phyloP scores from a whole-genome alignment of 2,113 vertebrate genomes.

The Nycticorax nycticorax region DNA sequence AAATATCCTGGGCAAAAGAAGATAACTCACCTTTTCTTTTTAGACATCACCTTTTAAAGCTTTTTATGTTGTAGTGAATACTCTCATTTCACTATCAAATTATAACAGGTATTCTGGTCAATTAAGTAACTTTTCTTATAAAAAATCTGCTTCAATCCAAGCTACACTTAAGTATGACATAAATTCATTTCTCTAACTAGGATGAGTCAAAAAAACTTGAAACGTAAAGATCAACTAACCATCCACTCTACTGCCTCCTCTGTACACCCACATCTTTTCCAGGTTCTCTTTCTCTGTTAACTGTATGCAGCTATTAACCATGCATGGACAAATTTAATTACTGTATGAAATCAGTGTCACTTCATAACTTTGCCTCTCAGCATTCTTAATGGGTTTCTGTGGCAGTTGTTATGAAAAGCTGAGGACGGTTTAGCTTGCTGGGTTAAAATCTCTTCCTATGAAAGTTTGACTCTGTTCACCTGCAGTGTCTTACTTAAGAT shows the following conservation, averaged over 20 bases:
- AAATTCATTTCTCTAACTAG: neutral
- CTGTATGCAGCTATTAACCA: neutral
- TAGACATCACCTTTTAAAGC: neutral
- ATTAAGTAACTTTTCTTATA: neutral
- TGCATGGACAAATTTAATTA: slow-evolving; percentile 32
- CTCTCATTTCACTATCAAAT: neutral
- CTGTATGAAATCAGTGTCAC: neutral
- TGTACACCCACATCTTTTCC: neutral
- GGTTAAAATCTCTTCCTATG: neutral
- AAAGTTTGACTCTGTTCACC: neutral
- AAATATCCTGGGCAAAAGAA: neutral
- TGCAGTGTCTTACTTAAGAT: neutral
- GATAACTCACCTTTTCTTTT: neutral
- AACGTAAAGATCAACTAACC: neutral
- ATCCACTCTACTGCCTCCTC: neutral
- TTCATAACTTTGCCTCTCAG: slow-evolving; percentile 12
- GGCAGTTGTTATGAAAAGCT: neutral
- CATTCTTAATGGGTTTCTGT: slow-evolving; percentile 3
- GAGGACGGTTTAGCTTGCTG: neutral
- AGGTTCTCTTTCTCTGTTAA: neutral
- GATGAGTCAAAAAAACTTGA: neutral
- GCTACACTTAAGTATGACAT: neutral
- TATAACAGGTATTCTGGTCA: neutral
- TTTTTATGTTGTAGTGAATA: neutral
- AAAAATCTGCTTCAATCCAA: neutral